Evolutionary conservation across 2,797 vertebrate species (phyloP).

Genomic region (Myotis pilosus): DNA sequence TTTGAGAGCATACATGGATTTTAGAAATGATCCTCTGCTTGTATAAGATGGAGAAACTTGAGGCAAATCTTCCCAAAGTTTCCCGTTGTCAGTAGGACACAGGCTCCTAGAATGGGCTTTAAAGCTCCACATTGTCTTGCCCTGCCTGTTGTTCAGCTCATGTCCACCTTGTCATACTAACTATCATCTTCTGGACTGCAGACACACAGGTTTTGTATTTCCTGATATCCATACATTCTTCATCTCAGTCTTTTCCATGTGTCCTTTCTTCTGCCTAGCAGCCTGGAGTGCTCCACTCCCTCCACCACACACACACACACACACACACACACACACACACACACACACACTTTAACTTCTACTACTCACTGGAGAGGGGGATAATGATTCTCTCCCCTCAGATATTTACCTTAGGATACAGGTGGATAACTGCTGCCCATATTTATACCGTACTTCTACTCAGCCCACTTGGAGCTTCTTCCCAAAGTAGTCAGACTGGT

Average conservation of each 20-base stretch:
- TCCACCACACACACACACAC: background rate
- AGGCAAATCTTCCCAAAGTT: background rate
- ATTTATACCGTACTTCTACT: background rate
- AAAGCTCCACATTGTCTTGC: accelerated
- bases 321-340: background rate
- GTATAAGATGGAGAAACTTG: background rate
- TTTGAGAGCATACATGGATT: background rate
- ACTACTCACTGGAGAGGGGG: background rate
- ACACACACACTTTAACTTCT: background rate
- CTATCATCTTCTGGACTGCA: background rate
- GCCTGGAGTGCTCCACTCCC: background rate
- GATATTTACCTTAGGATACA: background rate
- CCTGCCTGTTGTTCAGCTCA: background rate
- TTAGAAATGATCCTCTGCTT: background rate
- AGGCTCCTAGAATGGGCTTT: background rate
- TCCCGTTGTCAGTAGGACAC: background rate
- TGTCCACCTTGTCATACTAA: background rate
- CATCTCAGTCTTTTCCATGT: background rate
- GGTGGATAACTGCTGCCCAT: background rate
- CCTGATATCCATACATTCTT: background rate
- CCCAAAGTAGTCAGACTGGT: background rate
- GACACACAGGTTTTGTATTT: background rate
- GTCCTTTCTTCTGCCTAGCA: background rate
- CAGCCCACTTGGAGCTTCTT: background rate
- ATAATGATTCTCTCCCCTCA: background rate